Evolutionary conservation across 2,888 invertebrate genomes (phyloP).

Genomic region (Ophioninae sp.): DNA sequence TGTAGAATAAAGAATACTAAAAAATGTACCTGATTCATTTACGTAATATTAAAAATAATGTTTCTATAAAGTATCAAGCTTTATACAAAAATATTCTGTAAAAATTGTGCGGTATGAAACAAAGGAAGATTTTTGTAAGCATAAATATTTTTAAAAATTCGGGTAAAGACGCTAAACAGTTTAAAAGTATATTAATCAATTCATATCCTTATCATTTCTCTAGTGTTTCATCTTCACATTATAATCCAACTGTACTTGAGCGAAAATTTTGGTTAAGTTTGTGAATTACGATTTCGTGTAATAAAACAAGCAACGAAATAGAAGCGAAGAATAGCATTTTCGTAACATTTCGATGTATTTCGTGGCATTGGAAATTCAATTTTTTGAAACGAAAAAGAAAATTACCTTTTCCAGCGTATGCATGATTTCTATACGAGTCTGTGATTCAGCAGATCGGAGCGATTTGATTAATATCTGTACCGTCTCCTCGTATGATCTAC

Average conservation of each 20-base stretch:
- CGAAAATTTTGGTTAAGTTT: no score
- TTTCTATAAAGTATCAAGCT: neutral
- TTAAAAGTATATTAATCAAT: no score
- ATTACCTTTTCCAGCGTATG: slow-evolving; percentile 95
- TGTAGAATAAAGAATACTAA: neutral
- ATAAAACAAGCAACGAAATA: no score
- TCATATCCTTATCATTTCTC: no score
- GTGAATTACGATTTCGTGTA: no score
- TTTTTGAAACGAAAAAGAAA: neutral
- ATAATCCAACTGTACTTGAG: no score
- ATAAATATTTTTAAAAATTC: no score
- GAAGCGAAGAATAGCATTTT: neutral
- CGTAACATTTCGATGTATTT: neutral
- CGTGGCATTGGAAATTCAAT: neutral
- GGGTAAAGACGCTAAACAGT: no score
- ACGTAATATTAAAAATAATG: neutral
- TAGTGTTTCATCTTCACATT: no score
- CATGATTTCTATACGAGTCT: slow-evolving; percentile 98
- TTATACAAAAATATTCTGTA: no score
- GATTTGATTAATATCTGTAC: slow-evolving; percentile 95
- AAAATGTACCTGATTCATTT: neutral
- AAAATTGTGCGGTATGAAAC: neutral
- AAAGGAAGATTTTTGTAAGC: no score
- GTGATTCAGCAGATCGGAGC: slow-evolving; percentile 96
- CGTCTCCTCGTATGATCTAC: slow-evolving; percentile 98